Percentiles rank a stretch among this genome's conserved stretches.
Conservation (phyloP, 1,140 invertebrate species). For the Zaprionus nigranus region DNA sequence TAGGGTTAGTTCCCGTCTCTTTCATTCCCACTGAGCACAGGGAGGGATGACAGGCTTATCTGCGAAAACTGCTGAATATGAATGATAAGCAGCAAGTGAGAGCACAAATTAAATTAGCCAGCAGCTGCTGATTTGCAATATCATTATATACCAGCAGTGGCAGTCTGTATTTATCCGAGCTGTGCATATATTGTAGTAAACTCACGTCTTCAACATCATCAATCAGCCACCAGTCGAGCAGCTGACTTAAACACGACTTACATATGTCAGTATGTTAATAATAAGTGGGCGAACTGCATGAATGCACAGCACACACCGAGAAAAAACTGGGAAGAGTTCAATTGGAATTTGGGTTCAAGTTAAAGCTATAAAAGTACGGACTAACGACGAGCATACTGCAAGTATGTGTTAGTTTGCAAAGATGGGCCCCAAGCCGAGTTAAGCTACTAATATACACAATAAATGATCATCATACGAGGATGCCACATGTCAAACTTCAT, state of each 20-base stretch:
- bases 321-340: not conserved
- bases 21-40: not conserved
- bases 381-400: no score
- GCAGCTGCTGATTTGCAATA: slow-evolving; percentile 28
- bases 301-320: not conserved
- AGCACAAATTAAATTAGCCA: slow-evolving; percentile 30
- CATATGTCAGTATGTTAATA: slow-evolving; percentile 11
- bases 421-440: no score
- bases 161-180: not conserved
- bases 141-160: slow-evolving; percentile 18
- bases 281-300: not conserved
- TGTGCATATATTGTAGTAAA: not conserved
- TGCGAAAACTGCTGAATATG: slow-evolving; percentile 19
- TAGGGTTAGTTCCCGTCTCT: not conserved
- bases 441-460: no score
- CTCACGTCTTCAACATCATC: slow-evolving; percentile 21
- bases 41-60: slow-evolving; percentile 32
- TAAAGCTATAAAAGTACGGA: not conserved
- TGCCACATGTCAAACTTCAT: not conserved
- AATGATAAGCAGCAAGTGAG: slow-evolving; percentile 20
- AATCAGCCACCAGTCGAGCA: slow-evolving; percentile 14
- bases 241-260: slow-evolving; percentile 14
- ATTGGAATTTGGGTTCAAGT: not conserved
- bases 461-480: not conserved
- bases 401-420: no score